Percentiles rank a stretch among this genome's conserved stretches.
phyloP scores from a whole-genome alignment of 2,113 vertebrate species.

The Gasterosteus nipponicus region DNA sequence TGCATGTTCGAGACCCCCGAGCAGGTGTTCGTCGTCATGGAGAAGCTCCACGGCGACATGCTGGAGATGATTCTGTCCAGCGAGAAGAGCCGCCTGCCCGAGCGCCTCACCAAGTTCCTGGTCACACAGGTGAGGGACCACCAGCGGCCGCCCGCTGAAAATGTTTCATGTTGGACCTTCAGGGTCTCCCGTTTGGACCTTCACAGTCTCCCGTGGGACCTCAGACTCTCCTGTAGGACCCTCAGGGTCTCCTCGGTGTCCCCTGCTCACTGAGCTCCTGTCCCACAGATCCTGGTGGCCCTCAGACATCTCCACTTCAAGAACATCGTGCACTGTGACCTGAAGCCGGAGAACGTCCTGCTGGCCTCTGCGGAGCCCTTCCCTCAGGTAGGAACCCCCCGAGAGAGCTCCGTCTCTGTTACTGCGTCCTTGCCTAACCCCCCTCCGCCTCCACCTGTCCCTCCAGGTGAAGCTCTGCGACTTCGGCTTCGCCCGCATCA shows the following conservation, averaged over 20 bases:
- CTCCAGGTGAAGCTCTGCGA: slow-evolving; percentile 94
- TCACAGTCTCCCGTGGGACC: no score
- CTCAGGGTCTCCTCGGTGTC: background rate
- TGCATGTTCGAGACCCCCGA: slow-evolving; percentile 98
- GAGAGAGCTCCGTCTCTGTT: background rate
- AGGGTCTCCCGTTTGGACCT: background rate
- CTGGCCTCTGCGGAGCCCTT: slow-evolving; percentile 94
- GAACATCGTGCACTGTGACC: slow-evolving; percentile 97
- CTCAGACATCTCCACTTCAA: slow-evolving; percentile 95
- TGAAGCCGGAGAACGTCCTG: slow-evolving; percentile 96
- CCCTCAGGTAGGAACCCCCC: slow-evolving; percentile 84
- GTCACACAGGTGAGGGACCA: slow-evolving; percentile 88
- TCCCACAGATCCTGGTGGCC: slow-evolving; percentile 90
- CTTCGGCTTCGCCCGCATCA: slow-evolving; percentile 96
- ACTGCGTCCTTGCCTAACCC: background rate
- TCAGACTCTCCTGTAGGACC: background rate
- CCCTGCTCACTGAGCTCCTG: background rate
- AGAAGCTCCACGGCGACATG: slow-evolving; percentile 98
- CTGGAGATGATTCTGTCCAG: slow-evolving; percentile 97
- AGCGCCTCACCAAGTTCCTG: slow-evolving; percentile 95
- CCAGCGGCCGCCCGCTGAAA: no score
- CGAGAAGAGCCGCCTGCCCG: slow-evolving; percentile 93
- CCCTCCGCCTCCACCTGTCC: background rate
- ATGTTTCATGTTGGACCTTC: background rate
- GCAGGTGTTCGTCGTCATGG: slow-evolving; percentile 96